phyloP scores from a whole-genome alignment of 1,140 invertebrate genomes.

The Galleria mellonella region DNA sequence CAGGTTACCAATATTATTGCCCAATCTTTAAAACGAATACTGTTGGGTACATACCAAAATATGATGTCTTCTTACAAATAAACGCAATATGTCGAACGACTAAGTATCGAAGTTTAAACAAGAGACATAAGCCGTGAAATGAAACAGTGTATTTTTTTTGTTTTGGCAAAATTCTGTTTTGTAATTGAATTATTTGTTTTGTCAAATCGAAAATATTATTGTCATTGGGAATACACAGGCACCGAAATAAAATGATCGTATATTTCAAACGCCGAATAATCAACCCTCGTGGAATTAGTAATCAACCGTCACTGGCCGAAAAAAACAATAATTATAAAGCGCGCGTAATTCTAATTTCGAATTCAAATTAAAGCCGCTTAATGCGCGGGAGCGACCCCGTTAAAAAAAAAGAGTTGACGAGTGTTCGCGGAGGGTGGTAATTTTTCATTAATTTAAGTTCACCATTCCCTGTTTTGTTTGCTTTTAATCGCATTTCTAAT shows the following conservation, averaged over 20 bases:
- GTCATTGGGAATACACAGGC: background rate
- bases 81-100: no score
- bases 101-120: no score
- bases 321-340: conserved; percentile 73
- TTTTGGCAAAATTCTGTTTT: no score
- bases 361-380: conserved; percentile 75
- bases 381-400: conserved; percentile 71
- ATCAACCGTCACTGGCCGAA: conserved; percentile 52
- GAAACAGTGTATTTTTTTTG: no score
- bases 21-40: no score
- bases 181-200: no score
- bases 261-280: conserved; percentile 32
- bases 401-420: conserved; percentile 73
- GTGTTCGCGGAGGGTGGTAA: conserved; percentile 71
- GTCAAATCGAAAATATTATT: background rate
- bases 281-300: conserved; percentile 53
- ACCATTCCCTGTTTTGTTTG: conserved; percentile 74
- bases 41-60: no score
- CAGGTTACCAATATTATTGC: no score
- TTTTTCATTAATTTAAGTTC: conserved; percentile 75
- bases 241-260: conserved; percentile 5
- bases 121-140: no score
- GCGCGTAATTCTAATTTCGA: conserved; percentile 74
- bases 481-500: conserved; percentile 75
- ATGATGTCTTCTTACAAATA: no score